Conservation (phyloP, 1,140 invertebrate genomes). For the Ooceraea biroi region DNA sequence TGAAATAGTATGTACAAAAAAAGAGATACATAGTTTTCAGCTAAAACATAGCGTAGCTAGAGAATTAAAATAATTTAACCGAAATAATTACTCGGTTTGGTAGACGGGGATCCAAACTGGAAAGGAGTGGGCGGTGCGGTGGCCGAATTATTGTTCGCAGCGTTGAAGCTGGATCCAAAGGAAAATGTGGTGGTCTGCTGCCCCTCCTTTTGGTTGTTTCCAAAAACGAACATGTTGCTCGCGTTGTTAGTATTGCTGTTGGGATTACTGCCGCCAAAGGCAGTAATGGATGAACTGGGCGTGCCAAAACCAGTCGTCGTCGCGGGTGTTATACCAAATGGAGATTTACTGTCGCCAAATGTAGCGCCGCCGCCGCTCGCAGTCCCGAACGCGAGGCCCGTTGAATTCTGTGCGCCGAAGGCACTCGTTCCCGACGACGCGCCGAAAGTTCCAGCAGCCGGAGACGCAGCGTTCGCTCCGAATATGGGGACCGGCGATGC, state of each 20-base stretch:
- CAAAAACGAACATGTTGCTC: constrained; percentile 71
- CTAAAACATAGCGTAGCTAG: no score
- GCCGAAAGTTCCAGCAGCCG: constrained; percentile 47
- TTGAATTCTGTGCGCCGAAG: constrained; percentile 62
- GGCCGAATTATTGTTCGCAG: constrained; percentile 56
- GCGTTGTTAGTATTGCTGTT: constrained; percentile 35
- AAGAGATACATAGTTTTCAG: neutral
- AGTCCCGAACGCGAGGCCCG: constrained; percentile 61
- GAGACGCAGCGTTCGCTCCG: constrained; percentile 35
- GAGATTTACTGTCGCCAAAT: constrained; percentile 64
- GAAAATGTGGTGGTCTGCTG: constrained; percentile 62
- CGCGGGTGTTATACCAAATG: constrained; percentile 61
- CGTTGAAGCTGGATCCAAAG: constrained; percentile 67
- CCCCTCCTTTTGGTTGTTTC: constrained; percentile 53
- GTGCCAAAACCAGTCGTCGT: constrained; percentile 64
- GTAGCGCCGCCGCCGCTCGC: constrained; percentile 9
- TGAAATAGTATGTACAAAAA: neutral
- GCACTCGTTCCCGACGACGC: constrained; percentile 7
- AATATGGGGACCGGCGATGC: constrained; percentile 46
- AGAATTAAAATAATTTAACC: constrained; percentile 11
- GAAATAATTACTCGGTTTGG: constrained; percentile 76
- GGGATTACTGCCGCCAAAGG: constrained; percentile 41
- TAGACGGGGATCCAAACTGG: constrained; percentile 77
- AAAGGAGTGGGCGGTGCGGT: constrained; percentile 69
- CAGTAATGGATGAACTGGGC: neutral